phyloP scores from a whole-genome alignment of 2,888 invertebrate genomes.

The Silvanus unidentatus region DNA sequence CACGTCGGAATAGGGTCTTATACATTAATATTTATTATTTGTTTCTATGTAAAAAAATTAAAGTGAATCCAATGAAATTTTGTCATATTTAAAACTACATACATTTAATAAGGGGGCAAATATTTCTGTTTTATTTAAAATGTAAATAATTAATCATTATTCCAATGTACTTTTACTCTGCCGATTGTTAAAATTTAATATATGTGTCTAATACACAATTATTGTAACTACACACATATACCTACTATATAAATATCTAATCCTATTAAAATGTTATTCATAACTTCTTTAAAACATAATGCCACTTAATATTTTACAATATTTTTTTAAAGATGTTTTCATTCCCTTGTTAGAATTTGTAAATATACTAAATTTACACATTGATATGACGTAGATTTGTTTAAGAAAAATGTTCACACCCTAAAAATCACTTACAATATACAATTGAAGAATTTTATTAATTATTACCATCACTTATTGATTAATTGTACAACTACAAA shows the following conservation, averaged over 20 bases:
- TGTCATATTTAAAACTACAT: too few species aligned
- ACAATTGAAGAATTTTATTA: constrained; percentile 9
- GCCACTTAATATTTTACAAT: constrained; percentile 8
- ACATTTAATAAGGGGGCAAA: too few species aligned
- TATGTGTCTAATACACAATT: constrained; percentile 26
- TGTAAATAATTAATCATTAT: too few species aligned
- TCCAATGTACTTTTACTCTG: too few species aligned
- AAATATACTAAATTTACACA: constrained; percentile 23
- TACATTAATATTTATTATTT: constrained; percentile 16
- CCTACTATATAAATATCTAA: constrained; percentile 28
- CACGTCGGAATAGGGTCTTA: constrained; percentile 48
- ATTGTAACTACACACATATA: constrained; percentile 38
- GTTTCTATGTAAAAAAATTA: constrained; percentile 7
- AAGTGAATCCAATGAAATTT: too few species aligned
- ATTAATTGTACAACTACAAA: constrained; percentile 27
- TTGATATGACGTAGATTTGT: constrained; percentile 32
- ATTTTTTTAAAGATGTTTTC: not conserved
- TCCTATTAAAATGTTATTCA: constrained; percentile 20
- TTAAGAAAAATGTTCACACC: constrained; percentile 26
- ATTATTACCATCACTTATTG: constrained; percentile 20
- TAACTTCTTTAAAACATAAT: constrained; percentile 17
- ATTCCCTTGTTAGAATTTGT: constrained; percentile 8
- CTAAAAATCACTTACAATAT: constrained; percentile 7
- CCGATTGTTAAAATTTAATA: constrained; percentile 5
- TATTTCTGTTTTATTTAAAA: too few species aligned